Evolutionary conservation across 1,140 invertebrate genomes (phyloP).

Genomic region (Bombus pascuorum): DNA sequence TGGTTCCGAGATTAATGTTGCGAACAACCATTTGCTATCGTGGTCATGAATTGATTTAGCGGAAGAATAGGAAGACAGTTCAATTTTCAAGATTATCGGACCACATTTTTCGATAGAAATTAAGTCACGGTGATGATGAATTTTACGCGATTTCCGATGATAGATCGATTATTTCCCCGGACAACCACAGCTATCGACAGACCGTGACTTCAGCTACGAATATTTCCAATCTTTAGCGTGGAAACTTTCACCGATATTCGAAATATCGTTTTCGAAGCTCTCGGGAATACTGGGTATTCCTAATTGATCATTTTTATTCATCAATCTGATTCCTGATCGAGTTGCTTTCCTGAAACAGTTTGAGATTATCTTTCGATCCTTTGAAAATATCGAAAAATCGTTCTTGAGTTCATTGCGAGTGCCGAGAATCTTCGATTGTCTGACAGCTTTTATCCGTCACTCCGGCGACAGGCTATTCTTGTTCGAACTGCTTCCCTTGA

Average conservation of each 20-base stretch:
- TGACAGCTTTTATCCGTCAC: not conserved
- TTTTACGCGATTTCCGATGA: slow-evolving; percentile 15
- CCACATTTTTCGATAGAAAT: slow-evolving; percentile 25
- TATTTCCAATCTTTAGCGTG: not conserved
- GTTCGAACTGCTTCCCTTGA: too few relatives aligned
- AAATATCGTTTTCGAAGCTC: too few relatives aligned
- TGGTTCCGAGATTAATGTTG: slow-evolving; percentile 44
- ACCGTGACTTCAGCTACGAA: not conserved
- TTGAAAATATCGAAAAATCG: too few relatives aligned
- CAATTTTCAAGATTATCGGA: slow-evolving; percentile 26
- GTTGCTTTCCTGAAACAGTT: too few relatives aligned
- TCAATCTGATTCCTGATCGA: not conserved
- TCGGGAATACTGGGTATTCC: not conserved
- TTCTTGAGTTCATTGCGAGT: not conserved
- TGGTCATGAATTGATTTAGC: slow-evolving; percentile 41
- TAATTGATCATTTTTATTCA: not conserved
- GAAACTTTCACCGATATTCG: not conserved
- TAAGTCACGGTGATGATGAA: slow-evolving; percentile 33
- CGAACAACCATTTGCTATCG: slow-evolving; percentile 43
- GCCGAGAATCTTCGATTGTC: not conserved
- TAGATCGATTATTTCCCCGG: slow-evolving; percentile 17
- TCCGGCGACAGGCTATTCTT: not conserved
- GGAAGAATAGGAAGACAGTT: slow-evolving; percentile 43
- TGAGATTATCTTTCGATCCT: too few relatives aligned
- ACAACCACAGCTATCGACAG: not conserved